phyloP scores from a whole-genome alignment of 2,888 invertebrate species.

The Lochmaea capreae region DNA sequence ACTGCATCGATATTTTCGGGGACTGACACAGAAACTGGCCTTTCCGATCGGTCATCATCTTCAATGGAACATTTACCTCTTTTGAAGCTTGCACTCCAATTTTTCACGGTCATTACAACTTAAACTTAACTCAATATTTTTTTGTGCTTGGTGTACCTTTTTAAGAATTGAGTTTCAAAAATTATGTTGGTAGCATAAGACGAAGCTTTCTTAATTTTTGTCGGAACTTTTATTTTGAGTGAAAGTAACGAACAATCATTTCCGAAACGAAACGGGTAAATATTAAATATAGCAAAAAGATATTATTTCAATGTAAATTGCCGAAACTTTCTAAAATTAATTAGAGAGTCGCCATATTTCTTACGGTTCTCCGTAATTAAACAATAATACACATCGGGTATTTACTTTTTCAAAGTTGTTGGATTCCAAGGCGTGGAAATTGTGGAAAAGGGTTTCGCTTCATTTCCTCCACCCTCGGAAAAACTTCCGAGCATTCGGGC shows the following conservation, averaged over 20 bases:
- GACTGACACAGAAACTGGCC: too few relatives aligned
- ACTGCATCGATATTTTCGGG: too few relatives aligned
- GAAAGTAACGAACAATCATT: constrained; percentile 41
- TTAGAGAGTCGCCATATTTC: constrained; percentile 62
- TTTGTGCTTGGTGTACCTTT: too few relatives aligned
- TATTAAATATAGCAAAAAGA: constrained; percentile 56
- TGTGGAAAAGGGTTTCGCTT: constrained; percentile 57
- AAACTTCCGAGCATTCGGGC: constrained; percentile 59
- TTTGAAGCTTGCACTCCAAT: too few relatives aligned
- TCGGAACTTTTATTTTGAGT: constrained; percentile 12
- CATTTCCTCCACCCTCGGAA: constrained; percentile 62
- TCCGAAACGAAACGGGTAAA: constrained; percentile 50
- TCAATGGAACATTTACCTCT: too few relatives aligned
- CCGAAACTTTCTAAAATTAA: constrained; percentile 59
- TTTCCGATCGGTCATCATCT: too few relatives aligned
- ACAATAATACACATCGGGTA: constrained; percentile 63
- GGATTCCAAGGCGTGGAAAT: constrained; percentile 43
- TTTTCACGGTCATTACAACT: too few relatives aligned
- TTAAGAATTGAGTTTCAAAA: too few relatives aligned
- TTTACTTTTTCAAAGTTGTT: constrained; percentile 53
- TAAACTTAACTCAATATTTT: too few relatives aligned
- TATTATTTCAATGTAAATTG: constrained; percentile 56
- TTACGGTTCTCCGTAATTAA: constrained; percentile 62
- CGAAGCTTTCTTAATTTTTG: not conserved
- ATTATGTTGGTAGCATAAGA: too few relatives aligned